Evolutionary conservation across 2,888 invertebrate species (phyloP).

Genomic region (Drosophila yooni): DNA sequence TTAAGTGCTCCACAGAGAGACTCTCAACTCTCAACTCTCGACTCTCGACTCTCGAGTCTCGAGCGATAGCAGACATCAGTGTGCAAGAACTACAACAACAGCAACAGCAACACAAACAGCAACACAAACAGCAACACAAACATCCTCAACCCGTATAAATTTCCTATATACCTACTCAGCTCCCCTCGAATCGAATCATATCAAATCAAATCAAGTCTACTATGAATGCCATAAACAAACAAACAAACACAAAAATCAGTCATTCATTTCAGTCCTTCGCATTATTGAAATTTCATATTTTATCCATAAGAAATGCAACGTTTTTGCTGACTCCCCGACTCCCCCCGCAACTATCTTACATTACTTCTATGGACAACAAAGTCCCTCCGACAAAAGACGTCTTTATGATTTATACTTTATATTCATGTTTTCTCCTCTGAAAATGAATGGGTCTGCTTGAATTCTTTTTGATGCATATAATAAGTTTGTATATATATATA

Average conservation of each 20-base stretch:
- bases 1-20: constrained; percentile 32
- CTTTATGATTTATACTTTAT: neutral
- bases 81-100: neutral
- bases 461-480: neutral
- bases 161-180: too few relatives aligned
- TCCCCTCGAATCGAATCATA: neutral
- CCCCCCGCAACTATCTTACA: neutral
- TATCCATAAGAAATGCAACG: constrained; percentile 43
- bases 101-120: neutral
- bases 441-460: neutral
- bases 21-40: neutral
- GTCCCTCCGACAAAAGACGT: neutral
- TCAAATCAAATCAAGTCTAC: constrained; percentile 33
- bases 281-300: constrained; percentile 35
- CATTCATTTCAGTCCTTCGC: constrained; percentile 17
- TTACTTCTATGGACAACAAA: neutral
- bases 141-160: neutral
- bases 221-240: constrained; percentile 17
- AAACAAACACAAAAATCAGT: constrained; percentile 26
- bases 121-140: neutral
- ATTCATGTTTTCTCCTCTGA: neutral
- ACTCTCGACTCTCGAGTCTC: neutral
- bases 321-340: neutral
- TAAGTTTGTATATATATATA: neutral
- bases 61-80: neutral